Base-by-base conservation (phyloP, 2,113 vertebrate genomes). In the Phyllostomus hastatus region DNA sequence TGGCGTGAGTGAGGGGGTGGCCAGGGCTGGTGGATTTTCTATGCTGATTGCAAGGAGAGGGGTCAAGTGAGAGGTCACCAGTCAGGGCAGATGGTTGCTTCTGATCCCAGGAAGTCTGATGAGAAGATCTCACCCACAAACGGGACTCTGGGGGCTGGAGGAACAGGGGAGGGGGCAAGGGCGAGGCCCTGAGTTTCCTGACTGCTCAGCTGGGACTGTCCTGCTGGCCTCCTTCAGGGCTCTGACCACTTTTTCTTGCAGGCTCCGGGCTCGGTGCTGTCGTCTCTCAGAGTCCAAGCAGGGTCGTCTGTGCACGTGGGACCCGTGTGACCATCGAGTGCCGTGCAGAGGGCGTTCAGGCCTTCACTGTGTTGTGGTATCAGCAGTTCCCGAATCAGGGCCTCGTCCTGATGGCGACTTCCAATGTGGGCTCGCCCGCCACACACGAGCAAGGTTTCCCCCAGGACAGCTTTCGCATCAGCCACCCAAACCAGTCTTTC, bases 341-440 rank as follows among this genome's bases (percentile, higher is more conserved):
- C 41, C 87, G 0, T 1, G 0, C 8, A 0, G 15, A 6, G 17
- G 93, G 7, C n/a, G 0, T 96, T 1, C 57, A 93, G 72, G 61
- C 75, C 7, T 0, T 1, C 2, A 7, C 1, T 14, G 6, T 97
- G 38, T 6, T 17, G 43, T 97, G 98, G 97, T 98, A 98, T 54
- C 93, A 0, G 19, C 97, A 97, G 66, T 28, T 10, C 5, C 88
- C 59, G 0, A 26, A 66, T 50, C 61, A 66, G n/a, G 35, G 69
- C 28, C 33, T 98, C 2, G 6, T 3, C 0, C 70, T 84, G 46
- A 85, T 97, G 8, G 95, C 59, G 5, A 83, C 80, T 54, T 93
- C 59, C 14, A 97, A 76, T 4, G 0, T 0, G 9, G 83, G 0
- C 22, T 43, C 33, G 3, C 0, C 0, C 0, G 11, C 1, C 46